A percentile compares a stretch with the other conserved stretches of the same genome.
Evolutionary conservation across 2,113 vertebrate genomes (phyloP).

Genomic region (Seriola aureovittata): DNA sequence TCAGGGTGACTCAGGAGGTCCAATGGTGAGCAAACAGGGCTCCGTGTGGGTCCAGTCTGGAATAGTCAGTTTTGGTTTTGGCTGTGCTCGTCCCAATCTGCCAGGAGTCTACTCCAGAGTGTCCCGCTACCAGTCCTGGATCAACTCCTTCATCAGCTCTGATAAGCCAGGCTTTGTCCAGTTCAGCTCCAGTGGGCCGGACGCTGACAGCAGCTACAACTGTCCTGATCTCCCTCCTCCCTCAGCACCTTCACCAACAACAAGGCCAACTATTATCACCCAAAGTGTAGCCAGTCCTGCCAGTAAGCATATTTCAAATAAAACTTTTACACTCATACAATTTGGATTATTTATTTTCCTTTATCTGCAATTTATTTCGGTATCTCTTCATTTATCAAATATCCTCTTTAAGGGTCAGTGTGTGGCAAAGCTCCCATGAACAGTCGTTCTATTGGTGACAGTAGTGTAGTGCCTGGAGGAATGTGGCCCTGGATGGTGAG

Average conservation of each 20-base stretch:
- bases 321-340: background rate
- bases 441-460: slow-evolving; percentile 1
- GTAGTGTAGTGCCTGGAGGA: slow-evolving; percentile 30
- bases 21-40: slow-evolving; percentile 84
- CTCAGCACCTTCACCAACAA: background rate
- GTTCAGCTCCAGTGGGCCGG: background rate
- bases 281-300: background rate
- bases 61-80: slow-evolving; percentile 89
- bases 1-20: slow-evolving; percentile 91
- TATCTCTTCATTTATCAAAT: background rate
- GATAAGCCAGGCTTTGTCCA: background rate
- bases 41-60: slow-evolving; percentile 88
- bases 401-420: slow-evolving; percentile 16
- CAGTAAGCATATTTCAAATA: slow-evolving; percentile 3
- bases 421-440: slow-evolving; percentile 62
- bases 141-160: background rate
- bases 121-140: background rate
- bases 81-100: slow-evolving; percentile 87
- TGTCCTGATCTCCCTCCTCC: background rate
- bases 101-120: slow-evolving; percentile 47
- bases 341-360: background rate
- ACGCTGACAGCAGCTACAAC: background rate
- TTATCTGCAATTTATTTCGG: background rate
- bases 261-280: background rate
- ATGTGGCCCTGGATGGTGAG: slow-evolving; percentile 87